Base-by-base conservation (phyloP, 2,797 vertebrate species). In the Acanthurus lineatus region DNA sequence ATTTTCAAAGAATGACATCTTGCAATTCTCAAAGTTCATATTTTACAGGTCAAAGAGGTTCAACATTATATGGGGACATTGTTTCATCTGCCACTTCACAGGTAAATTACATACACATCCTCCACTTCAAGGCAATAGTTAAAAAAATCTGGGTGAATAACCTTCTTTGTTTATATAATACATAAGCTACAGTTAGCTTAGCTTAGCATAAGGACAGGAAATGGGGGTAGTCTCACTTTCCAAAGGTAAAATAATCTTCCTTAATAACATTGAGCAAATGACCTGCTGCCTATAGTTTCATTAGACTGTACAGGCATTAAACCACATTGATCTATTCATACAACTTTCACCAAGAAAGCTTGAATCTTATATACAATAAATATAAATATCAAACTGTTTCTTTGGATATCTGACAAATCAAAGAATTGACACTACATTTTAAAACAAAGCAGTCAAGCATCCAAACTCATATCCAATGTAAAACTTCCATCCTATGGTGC, bases 401-500 rank as follows among this genome's bases (percentile, higher is more conserved):
- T 61, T 57, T 35, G 10, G 10, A 25, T 62, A 47, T 32, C 6
- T 49, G 67, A 51, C 25, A 63, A n/a, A 44, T 32, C 2, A 28
- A 10, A 59, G 4, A 38, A 14, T 22, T 35, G 3, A 12, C 10
- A 3, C 42, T 65, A 10, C 4, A 59, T 60, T 78, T 68, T 9
- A 69, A 71, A 15, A 69, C 19, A 25, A 65, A 20, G 17, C 62
- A 54, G 19, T 52, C 28, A 59, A 70, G 54, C 56, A 59, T 53
- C 14, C 25, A 25, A 73, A 22, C n/a, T 61, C 19, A 35, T 63
- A 20, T 6, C 28, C 53, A 58, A 19, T 47, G 61, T 48, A 38
- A 42, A 53, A 59, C 22, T 9, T 63, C 49, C 17, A 58, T 53
- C 60, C 49, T 77, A 22, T 28, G 47, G 68, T 73, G 59, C 66